phyloP scores from a whole-genome alignment of 1,140 invertebrate species.

The Hestina assimilis region DNA sequence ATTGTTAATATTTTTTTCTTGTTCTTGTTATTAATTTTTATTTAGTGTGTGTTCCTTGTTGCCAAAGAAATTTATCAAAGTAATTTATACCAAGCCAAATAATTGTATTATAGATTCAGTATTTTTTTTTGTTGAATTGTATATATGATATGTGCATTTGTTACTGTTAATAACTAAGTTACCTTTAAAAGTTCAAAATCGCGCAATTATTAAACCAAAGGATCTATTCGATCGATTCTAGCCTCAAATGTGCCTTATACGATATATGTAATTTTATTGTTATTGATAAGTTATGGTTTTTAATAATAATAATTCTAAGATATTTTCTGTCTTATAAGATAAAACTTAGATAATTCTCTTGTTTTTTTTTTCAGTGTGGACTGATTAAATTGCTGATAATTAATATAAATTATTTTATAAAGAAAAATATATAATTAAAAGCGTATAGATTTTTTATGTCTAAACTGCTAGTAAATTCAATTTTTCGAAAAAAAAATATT shows the following conservation, averaged over 20 bases:
- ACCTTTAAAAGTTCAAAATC: constrained; percentile 69
- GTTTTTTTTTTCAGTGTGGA: not conserved
- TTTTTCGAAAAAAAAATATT: too few species aligned
- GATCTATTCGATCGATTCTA: constrained; percentile 68
- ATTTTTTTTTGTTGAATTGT: constrained; percentile 66
- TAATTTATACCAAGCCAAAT: constrained; percentile 28
- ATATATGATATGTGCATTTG: constrained; percentile 73
- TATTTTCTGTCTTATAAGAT: constrained; percentile 3
- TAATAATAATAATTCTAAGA: constrained; percentile 1
- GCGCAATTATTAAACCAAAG: constrained; percentile 71
- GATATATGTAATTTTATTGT: constrained; percentile 26
- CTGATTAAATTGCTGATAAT: not conserved
- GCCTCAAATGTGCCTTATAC: constrained; percentile 67
- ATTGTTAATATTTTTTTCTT: constrained; percentile 74
- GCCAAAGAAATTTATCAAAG: constrained; percentile 70
- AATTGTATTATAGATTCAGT: constrained; percentile 65
- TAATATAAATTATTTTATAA: too few species aligned
- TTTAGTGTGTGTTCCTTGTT: constrained; percentile 75
- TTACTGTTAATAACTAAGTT: constrained; percentile 70
- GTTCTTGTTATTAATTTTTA: constrained; percentile 73
- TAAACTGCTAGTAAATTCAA: too few species aligned
- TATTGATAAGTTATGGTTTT: constrained; percentile 4
- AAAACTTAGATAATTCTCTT: not conserved
- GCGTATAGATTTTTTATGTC: too few species aligned
- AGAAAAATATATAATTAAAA: too few species aligned